Percentiles rank a stretch among this genome's conserved stretches.
Conservation (phyloP, 1,140 invertebrate genomes). For the Calephelis virginiensis region DNA sequence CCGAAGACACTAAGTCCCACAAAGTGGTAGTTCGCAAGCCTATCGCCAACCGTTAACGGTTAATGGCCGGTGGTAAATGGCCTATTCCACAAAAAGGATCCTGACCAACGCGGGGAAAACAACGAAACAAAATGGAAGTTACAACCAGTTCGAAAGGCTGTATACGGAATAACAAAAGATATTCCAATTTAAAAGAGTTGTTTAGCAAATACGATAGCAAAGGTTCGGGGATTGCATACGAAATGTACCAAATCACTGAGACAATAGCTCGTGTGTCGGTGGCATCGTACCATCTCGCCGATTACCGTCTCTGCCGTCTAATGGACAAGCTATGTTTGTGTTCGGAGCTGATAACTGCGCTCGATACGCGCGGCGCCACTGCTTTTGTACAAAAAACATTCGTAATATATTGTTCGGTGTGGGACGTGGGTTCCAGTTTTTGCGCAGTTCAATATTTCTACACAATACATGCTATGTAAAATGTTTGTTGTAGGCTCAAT, state of each 20-base stretch:
- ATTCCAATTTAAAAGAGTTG: slow-evolving; percentile 17
- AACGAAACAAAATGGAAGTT: too few relatives aligned
- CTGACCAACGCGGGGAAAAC: too few relatives aligned
- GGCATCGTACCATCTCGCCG: slow-evolving; percentile 55
- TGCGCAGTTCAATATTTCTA: not conserved
- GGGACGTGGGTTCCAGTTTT: slow-evolving; percentile 14
- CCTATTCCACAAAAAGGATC: too few relatives aligned
- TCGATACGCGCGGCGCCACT: slow-evolving; percentile 68
- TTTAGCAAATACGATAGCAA: not conserved
- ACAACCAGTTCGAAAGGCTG: not conserved
- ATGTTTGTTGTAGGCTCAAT: too few relatives aligned
- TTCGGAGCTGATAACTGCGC: slow-evolving; percentile 58
- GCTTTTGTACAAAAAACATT: slow-evolving; percentile 37
- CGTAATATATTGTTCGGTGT: slow-evolving; percentile 26
- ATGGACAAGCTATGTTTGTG: slow-evolving; percentile 75
- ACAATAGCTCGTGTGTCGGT: slow-evolving; percentile 62
- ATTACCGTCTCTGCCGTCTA: slow-evolving; percentile 71
- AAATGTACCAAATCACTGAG: slow-evolving; percentile 47
- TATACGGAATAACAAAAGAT: not conserved
- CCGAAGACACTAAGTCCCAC: too few relatives aligned
- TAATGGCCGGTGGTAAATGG: too few relatives aligned
- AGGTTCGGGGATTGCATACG: slow-evolving; percentile 28
- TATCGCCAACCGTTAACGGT: too few relatives aligned
- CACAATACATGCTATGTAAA: not conserved
- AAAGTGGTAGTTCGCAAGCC: too few relatives aligned